Percentiles rank a stretch among this genome's conserved stretches.
Conservation (phyloP, 2,113 vertebrate genomes). For the Dasypus novemcinctus region DNA sequence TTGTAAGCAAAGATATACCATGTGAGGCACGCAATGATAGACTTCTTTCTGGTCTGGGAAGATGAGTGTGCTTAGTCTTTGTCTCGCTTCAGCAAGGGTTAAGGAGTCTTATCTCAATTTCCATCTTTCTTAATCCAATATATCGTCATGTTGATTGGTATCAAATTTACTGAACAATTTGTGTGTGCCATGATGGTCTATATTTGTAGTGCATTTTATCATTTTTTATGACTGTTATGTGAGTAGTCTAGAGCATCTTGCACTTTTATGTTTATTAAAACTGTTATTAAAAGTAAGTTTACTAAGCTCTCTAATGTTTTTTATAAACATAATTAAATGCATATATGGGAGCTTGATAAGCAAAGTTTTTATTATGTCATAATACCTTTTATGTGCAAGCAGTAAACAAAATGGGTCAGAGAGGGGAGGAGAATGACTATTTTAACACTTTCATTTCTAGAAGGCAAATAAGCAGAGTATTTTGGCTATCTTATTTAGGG, state of each 20-base stretch:
- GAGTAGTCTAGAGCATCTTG: not conserved
- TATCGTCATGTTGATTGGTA: not conserved
- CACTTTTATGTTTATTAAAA: not conserved
- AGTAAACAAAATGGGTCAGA: not conserved
- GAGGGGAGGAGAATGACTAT: not conserved
- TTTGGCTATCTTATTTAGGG: not conserved
- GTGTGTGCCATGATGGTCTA: not conserved
- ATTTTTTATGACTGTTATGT: constrained; percentile 35
- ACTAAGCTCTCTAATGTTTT: not conserved
- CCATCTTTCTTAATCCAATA: not conserved
- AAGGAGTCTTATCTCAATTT: not conserved
- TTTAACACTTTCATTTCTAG: constrained; percentile 19
- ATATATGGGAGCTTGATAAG: not conserved
- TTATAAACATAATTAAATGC: constrained; percentile 18
- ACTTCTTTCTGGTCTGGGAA: not conserved
- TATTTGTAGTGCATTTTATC: not conserved
- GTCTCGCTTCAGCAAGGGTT: not conserved
- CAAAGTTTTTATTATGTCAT: not conserved
- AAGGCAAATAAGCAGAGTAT: constrained; percentile 1
- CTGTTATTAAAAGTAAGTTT: constrained; percentile 17
- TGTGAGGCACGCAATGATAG: not conserved
- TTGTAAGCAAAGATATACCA: not conserved
- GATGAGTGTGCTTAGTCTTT: not conserved
- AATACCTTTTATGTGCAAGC: not conserved
- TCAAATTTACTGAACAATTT: constrained; percentile 2